Conservation (phyloP, 2,797 vertebrate genomes). For the Pygocentrus nattereri region DNA sequence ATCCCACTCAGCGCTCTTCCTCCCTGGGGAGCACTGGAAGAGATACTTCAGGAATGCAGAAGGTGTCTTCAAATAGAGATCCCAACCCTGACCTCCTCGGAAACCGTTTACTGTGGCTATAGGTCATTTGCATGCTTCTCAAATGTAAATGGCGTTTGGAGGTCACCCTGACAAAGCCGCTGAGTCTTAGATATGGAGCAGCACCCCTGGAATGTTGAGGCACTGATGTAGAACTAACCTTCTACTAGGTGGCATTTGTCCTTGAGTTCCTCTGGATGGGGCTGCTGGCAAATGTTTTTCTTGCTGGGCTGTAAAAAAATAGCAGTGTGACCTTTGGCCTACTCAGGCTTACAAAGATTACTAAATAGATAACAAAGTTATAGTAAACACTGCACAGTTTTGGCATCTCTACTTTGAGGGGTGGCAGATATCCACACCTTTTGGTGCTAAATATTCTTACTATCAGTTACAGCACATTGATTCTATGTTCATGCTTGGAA, state of each 20-base stretch:
- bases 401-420: background rate
- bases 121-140: conserved; percentile 27
- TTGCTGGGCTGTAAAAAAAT: conserved; percentile 58
- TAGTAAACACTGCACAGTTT: background rate
- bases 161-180: conserved; percentile 61
- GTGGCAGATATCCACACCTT: background rate
- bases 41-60: conserved; percentile 14
- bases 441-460: background rate
- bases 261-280: conserved; percentile 65
- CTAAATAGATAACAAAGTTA: conserved; percentile 56
- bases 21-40: conserved; percentile 6
- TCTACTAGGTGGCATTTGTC: conserved; percentile 68
- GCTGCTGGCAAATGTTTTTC: conserved; percentile 71
- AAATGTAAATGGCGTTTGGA: conserved; percentile 61
- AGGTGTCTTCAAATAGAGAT: conserved; percentile 18
- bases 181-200: conserved; percentile 54
- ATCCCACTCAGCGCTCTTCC: conserved; percentile 19
- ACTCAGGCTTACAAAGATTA: conserved; percentile 58
- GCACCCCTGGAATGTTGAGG: conserved; percentile 64
- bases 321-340: conserved; percentile 64
- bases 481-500: too few relatives aligned
- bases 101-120: background rate
- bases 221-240: conserved; percentile 73
- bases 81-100: conserved; percentile 1
- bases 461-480: too few relatives aligned